phyloP scores from a whole-genome alignment of 2,113 vertebrate genomes.

The Protomyctophum bolini region DNA sequence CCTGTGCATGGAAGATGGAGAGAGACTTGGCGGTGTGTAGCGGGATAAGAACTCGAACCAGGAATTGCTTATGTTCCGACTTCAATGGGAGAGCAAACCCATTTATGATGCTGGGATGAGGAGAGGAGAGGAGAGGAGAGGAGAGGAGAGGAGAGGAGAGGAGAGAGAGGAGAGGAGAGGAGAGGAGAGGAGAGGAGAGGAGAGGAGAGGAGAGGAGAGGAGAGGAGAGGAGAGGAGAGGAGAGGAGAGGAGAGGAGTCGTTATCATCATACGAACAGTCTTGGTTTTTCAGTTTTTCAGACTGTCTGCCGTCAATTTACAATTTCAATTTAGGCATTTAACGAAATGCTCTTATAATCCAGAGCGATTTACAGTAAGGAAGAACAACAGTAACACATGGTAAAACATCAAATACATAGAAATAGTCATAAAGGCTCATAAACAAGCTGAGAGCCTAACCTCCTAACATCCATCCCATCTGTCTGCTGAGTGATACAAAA shows the following conservation, averaged over 20 bases:
- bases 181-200: neutral
- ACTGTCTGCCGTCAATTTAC: neutral
- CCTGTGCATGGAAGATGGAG: constrained; percentile 94
- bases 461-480: neutral
- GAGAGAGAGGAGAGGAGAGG: neutral
- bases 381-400: too few relatives aligned
- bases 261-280: too few relatives aligned
- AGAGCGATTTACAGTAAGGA: too few relatives aligned
- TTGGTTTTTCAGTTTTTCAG: too few relatives aligned
- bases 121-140: constrained; percentile 2
- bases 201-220: constrained; percentile 4
- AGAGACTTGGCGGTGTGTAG: constrained; percentile 91
- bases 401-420: too few relatives aligned
- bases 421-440: too few relatives aligned
- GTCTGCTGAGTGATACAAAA: neutral
- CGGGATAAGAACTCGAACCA: constrained; percentile 90
- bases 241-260: neutral
- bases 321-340: too few relatives aligned
- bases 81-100: constrained; percentile 93
- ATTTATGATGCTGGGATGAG: constrained; percentile 86
- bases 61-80: constrained; percentile 93
- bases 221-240: neutral
- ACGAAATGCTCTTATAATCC: too few relatives aligned
- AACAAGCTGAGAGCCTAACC: too few relatives aligned
- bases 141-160: neutral